Conservation (phyloP, 2,797 vertebrate genomes). For the Babyrousa celebensis region DNA sequence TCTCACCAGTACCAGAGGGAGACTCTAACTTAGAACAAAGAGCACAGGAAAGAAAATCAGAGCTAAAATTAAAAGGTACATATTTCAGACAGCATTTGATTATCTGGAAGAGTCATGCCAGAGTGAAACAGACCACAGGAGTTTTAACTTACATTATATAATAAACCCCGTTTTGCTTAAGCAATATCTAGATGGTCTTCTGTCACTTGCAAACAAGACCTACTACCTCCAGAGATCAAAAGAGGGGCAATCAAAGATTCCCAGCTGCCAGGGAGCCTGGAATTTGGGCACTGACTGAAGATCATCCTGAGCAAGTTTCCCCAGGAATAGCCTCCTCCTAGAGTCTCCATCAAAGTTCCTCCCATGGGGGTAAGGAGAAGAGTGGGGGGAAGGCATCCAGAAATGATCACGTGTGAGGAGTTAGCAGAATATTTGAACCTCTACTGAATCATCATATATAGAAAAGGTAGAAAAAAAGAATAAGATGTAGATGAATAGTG, state of each 20-base stretch:
- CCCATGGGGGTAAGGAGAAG: fast-evolving
- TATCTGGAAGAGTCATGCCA: background rate
- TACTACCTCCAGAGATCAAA: background rate
- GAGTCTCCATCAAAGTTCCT: background rate
- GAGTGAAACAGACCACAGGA: background rate
- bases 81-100: background rate
- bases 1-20: background rate
- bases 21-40: background rate
- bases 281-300: background rate
- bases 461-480: background rate
- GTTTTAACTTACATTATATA: background rate
- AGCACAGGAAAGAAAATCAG: slow-evolving; percentile 13
- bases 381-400: background rate
- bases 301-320: background rate
- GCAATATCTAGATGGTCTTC: slow-evolving; percentile 22
- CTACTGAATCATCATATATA: background rate
- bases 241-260: background rate
- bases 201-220: background rate
- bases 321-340: background rate
- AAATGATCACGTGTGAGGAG: background rate
- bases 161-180: background rate
- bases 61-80: background rate
- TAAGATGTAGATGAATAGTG: background rate
- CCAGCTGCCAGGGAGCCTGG: background rate
- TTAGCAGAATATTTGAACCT: background rate